Evolutionary conservation across 2,888 invertebrate genomes (phyloP).

Genomic region (Rhingia rostrata): DNA sequence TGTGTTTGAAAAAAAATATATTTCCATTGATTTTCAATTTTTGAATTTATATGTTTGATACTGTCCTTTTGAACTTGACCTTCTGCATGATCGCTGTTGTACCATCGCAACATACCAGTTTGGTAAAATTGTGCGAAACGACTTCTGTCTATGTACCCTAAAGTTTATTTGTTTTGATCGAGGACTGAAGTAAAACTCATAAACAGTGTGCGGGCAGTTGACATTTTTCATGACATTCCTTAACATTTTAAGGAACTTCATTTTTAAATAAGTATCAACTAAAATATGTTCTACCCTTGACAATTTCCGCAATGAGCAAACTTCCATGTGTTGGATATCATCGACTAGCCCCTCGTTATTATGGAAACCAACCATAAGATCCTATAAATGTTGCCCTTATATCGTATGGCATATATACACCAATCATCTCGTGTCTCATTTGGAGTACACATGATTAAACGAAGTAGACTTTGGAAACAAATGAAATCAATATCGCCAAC

Average conservation of each 20-base stretch:
- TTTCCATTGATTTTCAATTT: too few species aligned
- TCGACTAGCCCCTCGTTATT: conserved; percentile 88
- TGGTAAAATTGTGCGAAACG: conserved; percentile 76
- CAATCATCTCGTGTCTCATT: conserved; percentile 86
- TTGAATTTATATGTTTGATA: conserved; percentile 40
- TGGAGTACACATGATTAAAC: conserved; percentile 87
- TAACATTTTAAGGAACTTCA: conserved; percentile 85
- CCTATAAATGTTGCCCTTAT: conserved; percentile 87
- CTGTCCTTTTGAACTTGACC: conserved; percentile 24
- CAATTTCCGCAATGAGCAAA: conserved; percentile 83
- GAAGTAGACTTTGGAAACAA: conserved; percentile 88
- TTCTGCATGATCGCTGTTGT: conserved; percentile 23
- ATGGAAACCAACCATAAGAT: conserved; percentile 88
- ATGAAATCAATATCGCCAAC: conserved; percentile 84
- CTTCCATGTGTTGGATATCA: conserved; percentile 84
- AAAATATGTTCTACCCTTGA: conserved; percentile 13
- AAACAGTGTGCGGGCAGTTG: conserved; percentile 78
- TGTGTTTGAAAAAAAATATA: too few species aligned
- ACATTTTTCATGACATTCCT: conserved; percentile 79
- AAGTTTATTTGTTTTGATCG: conserved; percentile 71
- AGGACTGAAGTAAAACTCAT: conserved; percentile 78
- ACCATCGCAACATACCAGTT: conserved; percentile 78
- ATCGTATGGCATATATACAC: conserved; percentile 87
- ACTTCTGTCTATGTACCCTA: conserved; percentile 74
- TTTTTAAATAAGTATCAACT: background rate